Base-by-base conservation (phyloP, 2,113 vertebrate genomes). In the Polyodon spathula region DNA sequence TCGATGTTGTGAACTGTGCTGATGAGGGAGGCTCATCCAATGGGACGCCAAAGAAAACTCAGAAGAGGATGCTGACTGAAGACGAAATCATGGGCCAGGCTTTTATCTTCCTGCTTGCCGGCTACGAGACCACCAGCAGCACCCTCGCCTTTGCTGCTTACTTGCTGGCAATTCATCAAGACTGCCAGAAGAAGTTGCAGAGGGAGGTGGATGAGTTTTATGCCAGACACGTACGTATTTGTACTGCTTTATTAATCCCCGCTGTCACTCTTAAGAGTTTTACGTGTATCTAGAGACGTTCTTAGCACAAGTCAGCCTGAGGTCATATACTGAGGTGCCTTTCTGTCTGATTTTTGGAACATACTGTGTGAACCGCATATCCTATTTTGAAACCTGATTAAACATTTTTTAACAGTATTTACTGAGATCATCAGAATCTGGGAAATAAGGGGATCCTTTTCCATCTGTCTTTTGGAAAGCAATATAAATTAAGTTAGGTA, bases 11-110 rank as follows among this genome's bases (percentile, higher is more conserved):
- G 11, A 27, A 63, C 63, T 80, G 81, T 1, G 61, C 70, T 0
- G 76, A 80, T 0, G 61, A 68, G 68, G 37, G 40, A 1, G 0
- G 1, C 50, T 14, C 5, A 0, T 0, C 9, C 66, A 44, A 38
- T 50, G 57, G 12, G 15, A 16, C 69, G 43, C 4, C 41, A 0
- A 58, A 43, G 50, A 54, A 68, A 54, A 11, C 53, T 39, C 74
- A 73, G 54, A 82, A 72, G 71, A 84, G 76, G 55, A 76, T 9
- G 0, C 77, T 98, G 58, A 92, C 80, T 0, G 89, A 89, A 55
- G 93, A 97, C 10, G 93, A 98, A 78, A 84, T 97, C 0, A 79
- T 92, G 64, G 94, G 93, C 42, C 96, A 98, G 69, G 84, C 93
- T 37, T 90, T 90, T 66, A 61, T 97, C 61, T 97, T 97, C 73